Base-by-base conservation (phyloP, 2,888 invertebrate species). In the Acleris emargana region DNA sequence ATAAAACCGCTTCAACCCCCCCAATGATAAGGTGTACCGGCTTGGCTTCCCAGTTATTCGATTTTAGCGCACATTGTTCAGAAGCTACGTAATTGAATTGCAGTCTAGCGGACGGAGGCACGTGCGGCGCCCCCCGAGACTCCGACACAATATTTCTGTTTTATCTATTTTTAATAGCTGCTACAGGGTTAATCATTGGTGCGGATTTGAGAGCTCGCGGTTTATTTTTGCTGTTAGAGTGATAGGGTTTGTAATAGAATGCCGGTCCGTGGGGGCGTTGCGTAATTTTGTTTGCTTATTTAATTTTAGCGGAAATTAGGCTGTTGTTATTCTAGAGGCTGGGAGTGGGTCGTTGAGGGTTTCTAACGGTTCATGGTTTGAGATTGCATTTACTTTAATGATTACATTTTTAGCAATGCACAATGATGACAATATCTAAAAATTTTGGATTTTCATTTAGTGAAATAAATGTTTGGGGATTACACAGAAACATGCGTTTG, bases 81-180 rank as follows among this genome's bases (percentile, higher is more conserved):
- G 75, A 77, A 78, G 75, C 80, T 76, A 74, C 78, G 80, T 88
- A 88, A 89, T 90, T 88, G 87, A 89, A 89, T 90, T 86, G 84
- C 81, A 73, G 76, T 83, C 83, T 73, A 79, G 80, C 79, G 66
- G 72, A 76, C 76, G 78, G 72, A 71, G 78, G 78, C 86, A 86
- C 83, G 82, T 79, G 64, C 70, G 70, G 73, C 73, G 86, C 82
- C 79, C 62, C 68, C 86, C 79, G 85, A 85, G 79, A 73, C 78
- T 72, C 74, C 76, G 84, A 78, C 75, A 76, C 84, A 83, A 79
- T 87, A 88, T 90, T 87, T 61, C 88, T 86, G 84, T 87, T 83
- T 82, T 86, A 90, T 91, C 87, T 89, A 89, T 91, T 91, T 89
- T 89, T 90, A 89, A 91, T 87, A 80, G 81, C 78, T 68, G 76